phyloP scores from a whole-genome alignment of 2,797 vertebrate genomes.

The Lemur catta region DNA sequence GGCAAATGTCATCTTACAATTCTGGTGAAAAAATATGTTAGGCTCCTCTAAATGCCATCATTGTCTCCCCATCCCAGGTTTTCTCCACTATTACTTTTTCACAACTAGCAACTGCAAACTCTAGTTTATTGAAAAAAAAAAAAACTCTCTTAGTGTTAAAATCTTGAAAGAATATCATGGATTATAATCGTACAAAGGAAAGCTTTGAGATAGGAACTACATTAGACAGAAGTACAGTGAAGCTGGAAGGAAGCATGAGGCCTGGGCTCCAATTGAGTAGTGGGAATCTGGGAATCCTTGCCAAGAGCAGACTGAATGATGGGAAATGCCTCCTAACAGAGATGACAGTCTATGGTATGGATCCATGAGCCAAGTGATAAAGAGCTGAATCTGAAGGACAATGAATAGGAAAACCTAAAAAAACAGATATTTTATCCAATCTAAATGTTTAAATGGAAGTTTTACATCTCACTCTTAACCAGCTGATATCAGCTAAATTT shows the following conservation, averaged over 20 bases:
- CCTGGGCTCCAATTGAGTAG: neutral
- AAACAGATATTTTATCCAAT: neutral
- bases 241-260: neutral
- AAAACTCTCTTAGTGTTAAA: neutral
- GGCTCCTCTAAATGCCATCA: neutral
- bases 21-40: neutral
- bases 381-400: neutral
- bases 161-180: neutral
- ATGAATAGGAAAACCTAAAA: neutral
- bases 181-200: neutral
- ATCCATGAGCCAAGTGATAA: neutral
- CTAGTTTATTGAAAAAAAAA: conserved; percentile 8
- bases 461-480: neutral
- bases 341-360: neutral
- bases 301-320: neutral
- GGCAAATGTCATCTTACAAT: conserved; percentile 1
- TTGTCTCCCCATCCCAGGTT: neutral
- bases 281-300: neutral
- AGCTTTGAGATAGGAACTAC: neutral
- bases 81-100: neutral
- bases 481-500: neutral
- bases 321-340: neutral
- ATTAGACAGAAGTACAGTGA: neutral
- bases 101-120: neutral
- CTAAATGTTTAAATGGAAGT: neutral